Conservation (phyloP, 2,113 vertebrate species). For the Dromiciops gliroides region DNA sequence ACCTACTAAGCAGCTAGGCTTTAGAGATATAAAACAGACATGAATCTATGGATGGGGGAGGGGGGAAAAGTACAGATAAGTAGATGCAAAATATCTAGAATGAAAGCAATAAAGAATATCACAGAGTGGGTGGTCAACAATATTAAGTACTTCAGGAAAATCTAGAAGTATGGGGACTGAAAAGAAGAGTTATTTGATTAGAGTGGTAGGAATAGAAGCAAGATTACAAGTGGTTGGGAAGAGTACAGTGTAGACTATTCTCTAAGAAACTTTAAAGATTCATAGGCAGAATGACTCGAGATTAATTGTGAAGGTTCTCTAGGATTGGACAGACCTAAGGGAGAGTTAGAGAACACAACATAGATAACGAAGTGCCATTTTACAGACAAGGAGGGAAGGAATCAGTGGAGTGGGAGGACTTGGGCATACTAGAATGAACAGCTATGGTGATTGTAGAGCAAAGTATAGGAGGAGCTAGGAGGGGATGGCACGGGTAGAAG, state of each 20-base stretch:
- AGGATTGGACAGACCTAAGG: not conserved
- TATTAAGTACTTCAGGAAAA: not conserved
- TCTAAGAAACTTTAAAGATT: not conserved
- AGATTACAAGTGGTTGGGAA: not conserved
- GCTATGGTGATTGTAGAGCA: not conserved
- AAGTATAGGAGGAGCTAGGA: not conserved
- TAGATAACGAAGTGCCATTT: not conserved
- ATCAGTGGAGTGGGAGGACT: not conserved
- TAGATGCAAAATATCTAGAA: not conserved
- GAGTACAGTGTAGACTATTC: not conserved
- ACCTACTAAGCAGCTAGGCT: not conserved
- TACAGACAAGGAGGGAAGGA: not conserved
- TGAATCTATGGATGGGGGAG: not conserved
- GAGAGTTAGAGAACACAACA: not conserved
- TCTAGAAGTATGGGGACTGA: not conserved
- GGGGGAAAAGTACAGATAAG: not conserved
- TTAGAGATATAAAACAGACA: conserved; percentile 14
- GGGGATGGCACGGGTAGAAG: not conserved
- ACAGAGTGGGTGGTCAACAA: not conserved
- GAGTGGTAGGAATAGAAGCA: not conserved
- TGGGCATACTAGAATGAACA: not conserved
- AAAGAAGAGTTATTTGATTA: not conserved
- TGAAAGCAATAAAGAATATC: not conserved
- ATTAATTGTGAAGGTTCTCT: not conserved
- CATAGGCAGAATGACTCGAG: not conserved